These are phyloP conservation scores for Aleiodes sp. DNA, from an alignment of 1,140 invertebrate genomes.

Conservation along the genomic window DNA sequence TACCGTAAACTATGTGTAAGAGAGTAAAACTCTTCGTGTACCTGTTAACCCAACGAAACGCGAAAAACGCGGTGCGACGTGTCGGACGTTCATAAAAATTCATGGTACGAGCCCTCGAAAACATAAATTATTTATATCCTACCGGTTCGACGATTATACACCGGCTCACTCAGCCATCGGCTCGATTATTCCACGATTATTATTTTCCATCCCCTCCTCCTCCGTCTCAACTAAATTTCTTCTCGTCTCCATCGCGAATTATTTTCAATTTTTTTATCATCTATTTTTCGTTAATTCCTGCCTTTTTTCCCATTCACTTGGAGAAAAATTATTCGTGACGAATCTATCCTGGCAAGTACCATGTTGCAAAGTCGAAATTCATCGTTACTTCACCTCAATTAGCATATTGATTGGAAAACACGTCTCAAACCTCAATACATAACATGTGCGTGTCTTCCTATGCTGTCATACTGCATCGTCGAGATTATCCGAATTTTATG, in stretches of 20 bases:
- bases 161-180: conserved; percentile 22
- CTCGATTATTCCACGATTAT: conserved; percentile 39
- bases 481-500: no score
- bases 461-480: no score
- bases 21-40: not conserved
- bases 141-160: conserved; percentile 36
- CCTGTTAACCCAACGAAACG: conserved; percentile 15
- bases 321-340: not conserved
- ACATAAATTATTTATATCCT: conserved; percentile 43
- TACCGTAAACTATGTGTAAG: no score
- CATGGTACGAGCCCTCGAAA: conserved; percentile 21
- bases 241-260: no score
- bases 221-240: not conserved
- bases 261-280: no score
- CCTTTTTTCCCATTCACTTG: not conserved
- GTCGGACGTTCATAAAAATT: conserved; percentile 44
- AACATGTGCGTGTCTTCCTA: no score
- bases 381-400: conserved; percentile 13
- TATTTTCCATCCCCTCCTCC: conserved; percentile 20
- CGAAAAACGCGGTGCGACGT: conserved; percentile 29
- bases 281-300: no score
- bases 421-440: not conserved
- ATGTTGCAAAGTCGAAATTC: conserved; percentile 7
- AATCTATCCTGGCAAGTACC: conserved; percentile 6
- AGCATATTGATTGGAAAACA: conserved; percentile 14